A percentile compares a stretch with the other conserved stretches of the same genome.
phyloP scores from a whole-genome alignment of 2,113 vertebrate genomes.

The Agapornis roseicollis region DNA sequence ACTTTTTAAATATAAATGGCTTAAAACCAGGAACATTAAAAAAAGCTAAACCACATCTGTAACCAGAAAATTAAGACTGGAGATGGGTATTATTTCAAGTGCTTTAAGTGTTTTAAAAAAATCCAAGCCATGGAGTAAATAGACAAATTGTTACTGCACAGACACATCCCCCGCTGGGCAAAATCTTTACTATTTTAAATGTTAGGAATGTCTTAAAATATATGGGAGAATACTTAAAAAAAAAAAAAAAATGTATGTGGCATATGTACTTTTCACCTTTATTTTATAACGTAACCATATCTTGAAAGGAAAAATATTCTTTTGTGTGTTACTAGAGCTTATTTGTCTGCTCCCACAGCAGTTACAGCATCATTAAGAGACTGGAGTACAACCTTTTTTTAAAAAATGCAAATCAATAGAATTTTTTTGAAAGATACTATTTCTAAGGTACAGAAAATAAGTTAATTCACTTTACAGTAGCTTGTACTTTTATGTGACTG shows the following conservation, averaged over 20 bases:
- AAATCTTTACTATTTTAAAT: not conserved
- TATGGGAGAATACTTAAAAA: not conserved
- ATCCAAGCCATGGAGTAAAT: not conserved
- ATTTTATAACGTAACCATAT: not conserved
- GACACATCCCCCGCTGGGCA: not conserved
- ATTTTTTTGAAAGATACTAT: not conserved
- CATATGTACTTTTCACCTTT: not conserved
- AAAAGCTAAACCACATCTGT: not conserved
- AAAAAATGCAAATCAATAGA: not conserved
- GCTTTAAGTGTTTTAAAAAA: not conserved
- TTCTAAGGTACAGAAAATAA: not conserved
- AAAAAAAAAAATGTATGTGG: not conserved
- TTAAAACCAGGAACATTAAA: constrained; percentile 22
- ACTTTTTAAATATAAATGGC: not conserved
- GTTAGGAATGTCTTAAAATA: not conserved
- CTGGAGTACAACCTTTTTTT: not conserved
- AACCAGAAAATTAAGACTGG: not conserved
- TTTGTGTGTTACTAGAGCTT: not conserved
- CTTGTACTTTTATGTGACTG: not conserved
- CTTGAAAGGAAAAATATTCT: not conserved
- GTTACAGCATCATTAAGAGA: not conserved
- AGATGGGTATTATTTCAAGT: not conserved
- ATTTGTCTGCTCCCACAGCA: not conserved
- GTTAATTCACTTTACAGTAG: not conserved
- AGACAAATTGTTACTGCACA: not conserved